Evolutionary conservation across 2,888 invertebrate genomes (phyloP), one percentile per base, ranked within the genome.

Genomic region (Synergus itoensis): DNA sequence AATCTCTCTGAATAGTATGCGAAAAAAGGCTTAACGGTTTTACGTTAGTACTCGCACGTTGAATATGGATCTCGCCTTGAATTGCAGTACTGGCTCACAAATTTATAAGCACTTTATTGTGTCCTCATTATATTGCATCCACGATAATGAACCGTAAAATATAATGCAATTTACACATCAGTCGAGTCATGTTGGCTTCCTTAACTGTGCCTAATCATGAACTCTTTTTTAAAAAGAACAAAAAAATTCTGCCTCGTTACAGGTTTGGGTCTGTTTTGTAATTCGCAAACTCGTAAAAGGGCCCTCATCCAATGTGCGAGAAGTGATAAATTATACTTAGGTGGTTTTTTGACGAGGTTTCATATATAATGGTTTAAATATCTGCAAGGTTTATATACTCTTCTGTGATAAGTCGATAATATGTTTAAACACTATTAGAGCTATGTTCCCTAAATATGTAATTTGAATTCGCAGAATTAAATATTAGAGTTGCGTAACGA

Each of bases 1-100:
- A 84, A 83, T 83, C 82, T 80, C 73, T 57, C 78, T 76, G n/a
- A 18, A 67, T 67, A 43, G 16, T 67, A 67, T 36, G 41, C 9
- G 67, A 40, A 67, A 40, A 67, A 43, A 67, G 43, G 67, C 67
- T 67, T n/a, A 67, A 67, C 43, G 41, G 41, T 43, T 67, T 43
- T 62, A 28, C 62, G 62, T 62, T 62, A 28, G 4, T 62, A 62
- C 62, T 62, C 14, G 12, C 28, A 62, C 14, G 62, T 62, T 62
- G 62, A 62, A 62, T 62, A 62, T 62, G 62, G 62, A 28, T 62
- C 14, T 62, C 14, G 12, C 62, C 28, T 62, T 60, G 12, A 60
- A 60, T 18, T 60, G 60, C 60, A 60, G 60, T 14, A 18, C 21
- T 21, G 21, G 60, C 12, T 60, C 21, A 60, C 12, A 60, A 60